phyloP scores from a whole-genome alignment of 2,888 invertebrate species.

The Chrysomela aeneicollis region DNA sequence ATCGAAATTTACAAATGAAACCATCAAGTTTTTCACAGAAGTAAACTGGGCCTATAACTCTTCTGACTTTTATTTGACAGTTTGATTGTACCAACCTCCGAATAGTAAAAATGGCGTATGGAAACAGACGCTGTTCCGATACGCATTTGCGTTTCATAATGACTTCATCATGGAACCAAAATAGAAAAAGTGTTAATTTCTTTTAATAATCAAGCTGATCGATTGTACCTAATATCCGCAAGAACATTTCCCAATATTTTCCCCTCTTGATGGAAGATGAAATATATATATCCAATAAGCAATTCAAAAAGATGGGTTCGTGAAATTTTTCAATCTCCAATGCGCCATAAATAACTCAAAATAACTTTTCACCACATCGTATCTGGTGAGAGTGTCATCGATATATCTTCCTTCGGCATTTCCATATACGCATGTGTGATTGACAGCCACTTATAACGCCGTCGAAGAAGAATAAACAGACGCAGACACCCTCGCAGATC shows the following conservation, averaged over 20 bases:
- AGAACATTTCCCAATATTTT: not conserved
- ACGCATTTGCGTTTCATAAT: too few species aligned
- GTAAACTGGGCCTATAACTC: too few species aligned
- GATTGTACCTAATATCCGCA: not conserved
- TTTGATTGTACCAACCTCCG: too few species aligned
- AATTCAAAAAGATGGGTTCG: too few species aligned
- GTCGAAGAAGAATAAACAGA: slow-evolving; percentile 40
- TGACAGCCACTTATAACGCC: slow-evolving; percentile 46
- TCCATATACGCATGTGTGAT: slow-evolving; percentile 40
- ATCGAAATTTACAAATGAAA: too few species aligned
- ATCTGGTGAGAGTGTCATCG: slow-evolving; percentile 32
- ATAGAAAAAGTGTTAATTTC: too few species aligned
- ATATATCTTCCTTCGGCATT: slow-evolving; percentile 37
- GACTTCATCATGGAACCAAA: too few species aligned
- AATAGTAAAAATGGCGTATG: too few species aligned
- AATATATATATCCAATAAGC: not conserved
- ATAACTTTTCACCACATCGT: slow-evolving; percentile 12
- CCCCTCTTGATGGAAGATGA: not conserved
- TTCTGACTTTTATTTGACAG: too few species aligned
- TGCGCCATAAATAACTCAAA: not conserved
- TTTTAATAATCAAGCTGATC: too few species aligned
- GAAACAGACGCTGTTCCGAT: too few species aligned
- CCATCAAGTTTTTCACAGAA: too few species aligned
- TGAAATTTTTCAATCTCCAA: not conserved
- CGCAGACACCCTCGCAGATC: slow-evolving; percentile 36